Evolutionary conservation across 1,140 invertebrate species (phyloP).

Genomic region (Halotydeus destructor): DNA sequence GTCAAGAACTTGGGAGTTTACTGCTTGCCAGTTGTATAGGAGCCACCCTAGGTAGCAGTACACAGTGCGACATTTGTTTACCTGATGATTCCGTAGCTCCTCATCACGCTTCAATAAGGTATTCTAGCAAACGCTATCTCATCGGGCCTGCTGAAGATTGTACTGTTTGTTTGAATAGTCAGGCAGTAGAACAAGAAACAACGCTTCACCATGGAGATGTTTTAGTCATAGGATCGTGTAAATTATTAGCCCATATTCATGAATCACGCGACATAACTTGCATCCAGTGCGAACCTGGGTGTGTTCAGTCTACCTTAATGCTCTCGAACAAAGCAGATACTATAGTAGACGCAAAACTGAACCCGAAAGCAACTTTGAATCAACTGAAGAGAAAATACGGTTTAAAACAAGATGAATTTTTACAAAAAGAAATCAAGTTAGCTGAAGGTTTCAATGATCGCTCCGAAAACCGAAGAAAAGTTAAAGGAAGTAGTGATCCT

Average conservation of each 20-base stretch:
- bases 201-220: constrained; percentile 49
- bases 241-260: constrained; percentile 65
- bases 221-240: constrained; percentile 39
- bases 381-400: constrained; percentile 63
- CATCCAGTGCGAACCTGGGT: constrained; percentile 42
- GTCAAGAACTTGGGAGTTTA: constrained; percentile 48
- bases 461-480: constrained; percentile 45
- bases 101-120: constrained; percentile 44
- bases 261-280: constrained; percentile 52
- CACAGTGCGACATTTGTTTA: constrained; percentile 41
- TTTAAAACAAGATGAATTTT: constrained; percentile 19
- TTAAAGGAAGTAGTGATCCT: constrained; percentile 56
- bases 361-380: constrained; percentile 35
- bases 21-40: constrained; percentile 68
- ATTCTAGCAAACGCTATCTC: constrained; percentile 32
- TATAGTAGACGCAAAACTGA: constrained; percentile 9
- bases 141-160: constrained; percentile 66
- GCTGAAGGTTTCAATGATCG: constrained; percentile 44
- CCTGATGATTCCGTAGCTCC: constrained; percentile 58
- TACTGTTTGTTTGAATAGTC: constrained; percentile 58
- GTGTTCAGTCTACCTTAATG: background rate
- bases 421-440: background rate
- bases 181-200: constrained; percentile 36
- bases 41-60: constrained; percentile 59
- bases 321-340: background rate